Conservation (phyloP, 1,140 invertebrate genomes). For the Drusus annulatus region DNA sequence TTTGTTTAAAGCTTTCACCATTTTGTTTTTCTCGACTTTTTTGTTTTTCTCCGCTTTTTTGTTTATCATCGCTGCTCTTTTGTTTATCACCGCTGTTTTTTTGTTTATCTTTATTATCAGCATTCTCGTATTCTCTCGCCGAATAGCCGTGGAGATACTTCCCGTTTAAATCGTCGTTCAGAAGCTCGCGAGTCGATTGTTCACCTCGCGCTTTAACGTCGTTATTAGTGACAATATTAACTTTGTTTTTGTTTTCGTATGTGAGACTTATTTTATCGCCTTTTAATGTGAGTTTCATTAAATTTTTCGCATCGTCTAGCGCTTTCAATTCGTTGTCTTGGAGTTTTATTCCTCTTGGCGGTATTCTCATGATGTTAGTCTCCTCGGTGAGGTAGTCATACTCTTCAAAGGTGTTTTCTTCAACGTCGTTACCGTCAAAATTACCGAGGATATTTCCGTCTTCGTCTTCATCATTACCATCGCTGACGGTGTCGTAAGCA, state of each 20-base stretch:
- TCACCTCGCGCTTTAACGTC: slow-evolving; percentile 50
- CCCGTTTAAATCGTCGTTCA: slow-evolving; percentile 10
- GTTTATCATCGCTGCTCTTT: slow-evolving; percentile 49
- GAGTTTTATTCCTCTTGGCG: slow-evolving; percentile 61
- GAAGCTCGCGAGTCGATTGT: background rate
- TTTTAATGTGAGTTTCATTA: slow-evolving; percentile 44
- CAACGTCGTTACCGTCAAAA: slow-evolving; percentile 53
- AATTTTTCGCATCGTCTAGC: slow-evolving; percentile 47
- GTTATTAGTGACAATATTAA: slow-evolving; percentile 48
- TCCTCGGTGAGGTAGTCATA: slow-evolving; percentile 56
- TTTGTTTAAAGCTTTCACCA: slow-evolving; percentile 2
- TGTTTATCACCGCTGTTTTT: background rate
- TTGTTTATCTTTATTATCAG: slow-evolving; percentile 58
- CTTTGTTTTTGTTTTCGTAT: slow-evolving; percentile 17
- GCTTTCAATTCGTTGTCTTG: slow-evolving; percentile 39
- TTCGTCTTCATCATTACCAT: slow-evolving; percentile 59
- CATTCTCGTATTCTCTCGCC: slow-evolving; percentile 58
- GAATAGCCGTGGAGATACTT: slow-evolving; percentile 57
- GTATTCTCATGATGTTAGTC: slow-evolving; percentile 68
- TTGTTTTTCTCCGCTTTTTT: slow-evolving; percentile 24
- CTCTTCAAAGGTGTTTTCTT: slow-evolving; percentile 60
- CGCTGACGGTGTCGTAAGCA: slow-evolving; percentile 59
- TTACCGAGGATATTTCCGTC: slow-evolving; percentile 54
- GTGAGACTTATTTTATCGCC: slow-evolving; percentile 51
- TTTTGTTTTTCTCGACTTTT: slow-evolving; percentile 1